Percentiles rank a stretch among this genome's conserved stretches.
Evolutionary conservation across 2,888 invertebrate genomes (phyloP).

Genomic region (Tridacna gigas): DNA sequence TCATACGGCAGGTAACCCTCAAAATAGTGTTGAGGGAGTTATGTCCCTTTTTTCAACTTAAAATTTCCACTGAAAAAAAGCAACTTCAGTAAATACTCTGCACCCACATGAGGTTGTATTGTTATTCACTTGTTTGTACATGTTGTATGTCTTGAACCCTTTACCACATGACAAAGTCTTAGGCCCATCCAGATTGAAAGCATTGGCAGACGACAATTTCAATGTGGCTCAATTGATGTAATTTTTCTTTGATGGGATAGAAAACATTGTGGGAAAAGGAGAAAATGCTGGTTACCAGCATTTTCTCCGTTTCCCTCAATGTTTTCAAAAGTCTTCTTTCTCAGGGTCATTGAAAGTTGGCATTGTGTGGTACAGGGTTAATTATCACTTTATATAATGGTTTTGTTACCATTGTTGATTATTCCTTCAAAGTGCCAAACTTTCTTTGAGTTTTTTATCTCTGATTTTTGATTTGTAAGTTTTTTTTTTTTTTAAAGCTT

Average conservation of each 20-base stretch:
- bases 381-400: neutral
- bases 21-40: too few relatives aligned
- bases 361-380: too few relatives aligned
- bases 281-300: neutral
- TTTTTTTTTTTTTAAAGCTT: neutral
- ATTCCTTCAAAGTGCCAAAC: conserved; percentile 23
- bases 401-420: conserved; percentile 8
- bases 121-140: neutral
- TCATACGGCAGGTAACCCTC: too few relatives aligned
- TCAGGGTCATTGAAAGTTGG: too few relatives aligned
- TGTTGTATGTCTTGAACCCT: neutral
- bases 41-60: too few relatives aligned
- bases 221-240: too few relatives aligned
- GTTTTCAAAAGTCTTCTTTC: neutral
- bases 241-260: neutral
- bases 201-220: too few relatives aligned
- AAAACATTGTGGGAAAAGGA: neutral
- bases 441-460: neutral
- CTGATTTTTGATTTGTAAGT: neutral
- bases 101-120: too few relatives aligned
- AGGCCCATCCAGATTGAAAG: neutral
- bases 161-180: neutral
- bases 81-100: too few relatives aligned
- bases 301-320: neutral
- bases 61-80: too few relatives aligned